phyloP scores from a whole-genome alignment of 2,888 invertebrate species.

The Agrotis puta region DNA sequence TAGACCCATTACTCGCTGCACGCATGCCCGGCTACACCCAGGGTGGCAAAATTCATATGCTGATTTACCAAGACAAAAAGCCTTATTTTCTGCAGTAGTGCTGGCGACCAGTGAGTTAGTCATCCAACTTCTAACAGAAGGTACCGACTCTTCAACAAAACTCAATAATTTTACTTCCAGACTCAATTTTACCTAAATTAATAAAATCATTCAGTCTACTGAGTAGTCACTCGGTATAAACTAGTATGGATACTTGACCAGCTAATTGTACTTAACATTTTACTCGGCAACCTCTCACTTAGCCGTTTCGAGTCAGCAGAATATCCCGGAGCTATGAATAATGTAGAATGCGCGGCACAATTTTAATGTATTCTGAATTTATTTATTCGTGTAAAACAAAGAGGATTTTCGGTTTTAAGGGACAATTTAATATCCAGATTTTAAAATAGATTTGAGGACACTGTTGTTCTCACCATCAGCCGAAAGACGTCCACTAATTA shows the following conservation, averaged over 20 bases:
- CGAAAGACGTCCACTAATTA: too few species aligned
- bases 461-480: too few species aligned
- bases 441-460: not conserved
- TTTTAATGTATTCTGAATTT: constrained; percentile 75
- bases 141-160: not conserved
- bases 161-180: not conserved
- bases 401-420: constrained; percentile 62
- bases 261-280: constrained; percentile 71
- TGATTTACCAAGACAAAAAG: too few species aligned
- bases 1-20: too few species aligned
- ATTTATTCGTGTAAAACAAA: constrained; percentile 72
- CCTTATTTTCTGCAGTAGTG: too few species aligned
- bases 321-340: constrained; percentile 70
- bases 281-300: constrained; percentile 69
- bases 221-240: constrained; percentile 43
- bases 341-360: constrained; percentile 69
- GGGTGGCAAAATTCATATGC: too few species aligned
- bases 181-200: constrained; percentile 24
- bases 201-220: constrained; percentile 40
- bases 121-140: too few species aligned
- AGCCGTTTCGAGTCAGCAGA: constrained; percentile 65
- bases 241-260: constrained; percentile 41
- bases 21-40: too few species aligned
- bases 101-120: too few species aligned
- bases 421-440: constrained; percentile 39